A percentile compares a stretch with the other conserved stretches of the same genome.
phyloP scores from a whole-genome alignment of 2,113 vertebrate genomes.

The Pungitius pungitius region DNA sequence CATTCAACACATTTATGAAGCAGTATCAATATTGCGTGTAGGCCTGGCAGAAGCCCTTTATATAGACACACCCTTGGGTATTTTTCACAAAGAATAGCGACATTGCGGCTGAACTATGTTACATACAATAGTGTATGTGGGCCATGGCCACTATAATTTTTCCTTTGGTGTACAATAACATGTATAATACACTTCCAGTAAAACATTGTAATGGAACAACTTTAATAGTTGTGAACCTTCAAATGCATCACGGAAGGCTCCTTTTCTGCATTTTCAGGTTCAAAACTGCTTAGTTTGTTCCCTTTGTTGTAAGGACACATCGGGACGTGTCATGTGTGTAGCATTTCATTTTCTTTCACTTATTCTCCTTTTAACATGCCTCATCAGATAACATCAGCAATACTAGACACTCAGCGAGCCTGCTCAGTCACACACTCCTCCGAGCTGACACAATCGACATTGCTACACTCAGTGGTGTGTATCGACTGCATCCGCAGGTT shows the following conservation, averaged over 20 bases:
- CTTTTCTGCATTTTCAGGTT: not conserved
- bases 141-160: not conserved
- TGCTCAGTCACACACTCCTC: not conserved
- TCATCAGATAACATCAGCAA: not conserved
- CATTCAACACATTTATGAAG: slow-evolving; percentile 10
- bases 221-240: not conserved
- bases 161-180: not conserved
- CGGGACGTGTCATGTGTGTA: not conserved
- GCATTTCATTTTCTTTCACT: not conserved
- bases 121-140: slow-evolving; percentile 34
- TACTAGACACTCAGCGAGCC: not conserved
- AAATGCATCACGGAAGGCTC: not conserved
- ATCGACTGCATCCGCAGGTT: slow-evolving; percentile 24
- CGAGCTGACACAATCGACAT: slow-evolving; percentile 6
- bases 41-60: slow-evolving; percentile 16
- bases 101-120: slow-evolving; percentile 11
- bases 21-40: not conserved
- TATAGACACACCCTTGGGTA: slow-evolving; percentile 28
- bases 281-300: not conserved
- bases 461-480: not conserved
- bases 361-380: not conserved
- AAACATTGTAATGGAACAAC: not conserved
- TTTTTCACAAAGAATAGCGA: slow-evolving; percentile 35
- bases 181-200: not conserved
- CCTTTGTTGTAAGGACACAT: not conserved